Base-by-base conservation (phyloP, 1,140 invertebrate species). In the Drosophila nigromelanica region DNA sequence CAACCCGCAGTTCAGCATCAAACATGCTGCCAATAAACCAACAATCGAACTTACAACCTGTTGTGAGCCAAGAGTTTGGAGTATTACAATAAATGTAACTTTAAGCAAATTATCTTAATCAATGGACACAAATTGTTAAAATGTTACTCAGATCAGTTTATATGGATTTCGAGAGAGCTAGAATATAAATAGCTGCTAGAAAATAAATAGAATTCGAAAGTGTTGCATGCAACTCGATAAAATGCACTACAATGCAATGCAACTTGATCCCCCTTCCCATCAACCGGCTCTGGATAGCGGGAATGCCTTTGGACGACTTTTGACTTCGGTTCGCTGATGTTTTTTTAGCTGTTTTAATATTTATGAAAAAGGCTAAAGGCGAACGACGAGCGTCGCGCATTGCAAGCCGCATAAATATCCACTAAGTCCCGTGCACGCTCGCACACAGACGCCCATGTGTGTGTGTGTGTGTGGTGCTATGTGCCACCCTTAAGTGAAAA, bases 351-450 rank as follows among this genome's bases (percentile, higher is more conserved):
- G 75, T 82, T 87, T 87, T 87, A 87, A 87, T 87, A 87, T 87
- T 87, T 87, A 87, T 87, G 82, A 87, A 87, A 83, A 78, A 76
- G 70, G 60, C 60, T 66, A 77, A 66, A 62, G 59, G 54, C 55
- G 54, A 69, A 51, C 47, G 50, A 64, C 67, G 61, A 73, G 78
- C 76, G 79, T 76, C 71, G 81, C 76, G 61, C 60, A 51, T 48
- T 85, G 76, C 73, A 77, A 80, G 78, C 82, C 83, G 81, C 83
- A 87, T 89, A 87, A 87, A 87, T 87, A 89, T 89, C 71, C 79
- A 82, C 82, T 82, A 89, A 87, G 76, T 68, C 81, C 74, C 69
- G 59, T 48, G 59, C 66, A 80, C 33, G 30, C 52, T 39, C 43
- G 40, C 60, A 63, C 12, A 35, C 24, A 52, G 5, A 24, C 37